Evolutionary conservation across 1,140 invertebrate species (phyloP), one percentile per base, ranked within the genome.

Genomic region (Tetragonula clypearis): DNA sequence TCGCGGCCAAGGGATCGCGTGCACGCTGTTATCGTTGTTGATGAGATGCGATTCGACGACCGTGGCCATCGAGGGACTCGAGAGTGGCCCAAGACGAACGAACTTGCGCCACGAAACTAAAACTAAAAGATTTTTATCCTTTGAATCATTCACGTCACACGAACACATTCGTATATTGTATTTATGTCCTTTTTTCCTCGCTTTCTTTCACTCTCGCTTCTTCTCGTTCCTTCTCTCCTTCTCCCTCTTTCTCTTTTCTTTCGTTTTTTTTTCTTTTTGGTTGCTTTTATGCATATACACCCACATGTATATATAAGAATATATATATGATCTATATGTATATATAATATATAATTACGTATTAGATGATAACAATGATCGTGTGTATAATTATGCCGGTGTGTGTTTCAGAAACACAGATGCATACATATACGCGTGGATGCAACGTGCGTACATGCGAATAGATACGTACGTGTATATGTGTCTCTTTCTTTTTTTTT

Each of bases 241-340:
- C 2, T 35, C n/a, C 41, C 56, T 23, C 41, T 49, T 71, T 58
- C 1, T 58, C 1, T 23, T n/a, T n/a, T 74, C 30, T 60, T 79
- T 56, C 12, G 35, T n/a, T 9, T 30, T 3, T 58, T n/a, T 77
- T 26, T 9, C 35, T 26, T 14, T 75, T 49, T 62, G 78, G 35
- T 84, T 66, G 19, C 19, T 49, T 30, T 78, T 58, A 58, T 15
- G 75, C 62, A 69, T 84, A 79, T 78, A 68, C 65, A 58, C n/a
- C 55, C 82, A 78, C 35, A 78, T 78, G 74, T 84, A 74, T 83
- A 84, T 79, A 84, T 68, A 83, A 83, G 74, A 78, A 78, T 83
- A 83, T 83, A 78, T 76, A 56, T 19, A 60, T 62, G 35, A 65
- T 77, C 75, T 77, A 79, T 79, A 19, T 78, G 21, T 35, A 58